Conservation (phyloP, 2,888 invertebrate genomes). For the Andricus quercusramuli region DNA sequence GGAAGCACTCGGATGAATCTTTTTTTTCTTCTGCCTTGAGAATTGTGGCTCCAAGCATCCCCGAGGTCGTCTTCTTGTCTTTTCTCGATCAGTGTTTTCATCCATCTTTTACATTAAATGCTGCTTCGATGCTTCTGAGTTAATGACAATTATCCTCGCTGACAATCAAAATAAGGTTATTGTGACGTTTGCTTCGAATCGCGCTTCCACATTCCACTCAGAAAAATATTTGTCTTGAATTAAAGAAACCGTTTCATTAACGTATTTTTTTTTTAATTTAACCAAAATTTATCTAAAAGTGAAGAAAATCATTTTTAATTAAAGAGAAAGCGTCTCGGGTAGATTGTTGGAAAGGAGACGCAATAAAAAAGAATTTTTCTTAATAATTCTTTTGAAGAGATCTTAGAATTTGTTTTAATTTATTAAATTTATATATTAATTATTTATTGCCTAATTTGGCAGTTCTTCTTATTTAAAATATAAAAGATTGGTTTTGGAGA, state of each 20-base stretch:
- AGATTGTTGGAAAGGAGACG: background rate
- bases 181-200: background rate
- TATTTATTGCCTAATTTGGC: too few relatives aligned
- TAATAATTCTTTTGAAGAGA: background rate
- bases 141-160: slow-evolving; percentile 35
- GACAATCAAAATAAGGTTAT: slow-evolving; percentile 36
- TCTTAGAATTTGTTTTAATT: too few relatives aligned
- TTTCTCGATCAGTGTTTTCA: slow-evolving; percentile 46
- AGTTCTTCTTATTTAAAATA: too few relatives aligned
- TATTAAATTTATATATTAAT: too few relatives aligned
- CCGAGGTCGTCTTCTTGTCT: slow-evolving; percentile 49
- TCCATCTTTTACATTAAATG: slow-evolving; percentile 29
- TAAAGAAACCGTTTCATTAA: too few relatives aligned
- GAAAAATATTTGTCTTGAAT: too few relatives aligned
- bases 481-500: too few relatives aligned
- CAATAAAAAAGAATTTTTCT: background rate
- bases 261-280: too few relatives aligned
- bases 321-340: too few relatives aligned
- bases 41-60: slow-evolving; percentile 43
- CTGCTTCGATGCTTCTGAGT: background rate
- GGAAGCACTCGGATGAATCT: slow-evolving; percentile 43
- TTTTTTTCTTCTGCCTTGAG: slow-evolving; percentile 52
- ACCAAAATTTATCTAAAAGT: too few relatives aligned
- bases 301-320: too few relatives aligned
- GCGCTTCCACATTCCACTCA: background rate